phyloP scores from a whole-genome alignment of 2,113 vertebrate species.

The Equus quagga region DNA sequence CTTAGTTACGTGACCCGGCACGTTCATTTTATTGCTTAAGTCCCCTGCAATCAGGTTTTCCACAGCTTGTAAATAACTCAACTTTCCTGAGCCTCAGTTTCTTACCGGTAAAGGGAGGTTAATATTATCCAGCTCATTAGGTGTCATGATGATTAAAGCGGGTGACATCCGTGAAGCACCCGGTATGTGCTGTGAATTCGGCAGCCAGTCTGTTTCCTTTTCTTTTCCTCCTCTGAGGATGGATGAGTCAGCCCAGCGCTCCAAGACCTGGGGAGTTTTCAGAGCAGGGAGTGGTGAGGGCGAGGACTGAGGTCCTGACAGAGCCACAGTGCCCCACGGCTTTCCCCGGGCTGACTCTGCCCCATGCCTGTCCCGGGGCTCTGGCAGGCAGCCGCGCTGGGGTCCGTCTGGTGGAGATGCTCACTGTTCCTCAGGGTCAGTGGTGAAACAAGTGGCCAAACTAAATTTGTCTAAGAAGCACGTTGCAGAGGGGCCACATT shows the following conservation, averaged over 20 bases:
- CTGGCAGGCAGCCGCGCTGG: neutral
- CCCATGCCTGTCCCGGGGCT: neutral
- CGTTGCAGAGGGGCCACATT: neutral
- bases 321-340: neutral
- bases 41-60: neutral
- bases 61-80: neutral
- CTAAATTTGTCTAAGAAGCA: neutral
- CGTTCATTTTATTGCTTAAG: neutral
- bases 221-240: neutral
- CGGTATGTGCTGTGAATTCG: neutral
- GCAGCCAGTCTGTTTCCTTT: neutral
- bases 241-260: neutral
- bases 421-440: neutral
- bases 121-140: neutral
- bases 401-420: no score
- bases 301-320: neutral
- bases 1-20: no score
- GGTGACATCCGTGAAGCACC: neutral
- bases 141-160: neutral
- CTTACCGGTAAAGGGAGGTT: neutral
- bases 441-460: neutral
- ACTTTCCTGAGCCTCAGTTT: neutral
- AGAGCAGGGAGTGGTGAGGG: neutral
- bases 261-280: neutral
- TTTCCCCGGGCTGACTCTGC: neutral